phyloP scores from a whole-genome alignment of 1,140 invertebrate species.

The Papilio polytes region DNA sequence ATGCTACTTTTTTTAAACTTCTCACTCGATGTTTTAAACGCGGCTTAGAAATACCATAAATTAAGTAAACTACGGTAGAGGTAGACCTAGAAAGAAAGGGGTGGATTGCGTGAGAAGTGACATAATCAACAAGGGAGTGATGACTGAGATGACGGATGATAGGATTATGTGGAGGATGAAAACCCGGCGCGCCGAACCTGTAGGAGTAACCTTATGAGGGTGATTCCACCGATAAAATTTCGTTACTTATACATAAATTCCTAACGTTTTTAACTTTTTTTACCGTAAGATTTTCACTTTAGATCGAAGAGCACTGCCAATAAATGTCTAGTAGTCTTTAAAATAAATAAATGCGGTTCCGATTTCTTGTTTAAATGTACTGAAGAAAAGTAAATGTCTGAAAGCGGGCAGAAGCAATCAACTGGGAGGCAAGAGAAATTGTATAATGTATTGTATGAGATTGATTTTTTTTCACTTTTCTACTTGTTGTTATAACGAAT shows the following conservation, averaged over 20 bases:
- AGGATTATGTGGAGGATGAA: no score
- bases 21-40: not conserved
- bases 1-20: not conserved
- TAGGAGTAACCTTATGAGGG: no score
- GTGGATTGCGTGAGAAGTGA: no score
- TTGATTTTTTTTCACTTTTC: not conserved
- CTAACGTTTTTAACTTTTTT: not conserved
- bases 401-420: constrained; percentile 32
- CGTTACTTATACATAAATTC: no score
- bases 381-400: constrained; percentile 16
- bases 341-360: constrained; percentile 25
- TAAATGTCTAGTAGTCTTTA: not conserved
- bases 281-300: not conserved
- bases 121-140: no score
- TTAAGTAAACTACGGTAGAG: no score
- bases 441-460: not conserved
- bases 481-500: not conserved
- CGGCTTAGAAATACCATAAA: not conserved
- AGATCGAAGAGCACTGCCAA: not conserved
- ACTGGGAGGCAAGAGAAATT: not conserved
- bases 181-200: no score
- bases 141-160: no score
- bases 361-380: constrained; percentile 26
- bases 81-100: no score
- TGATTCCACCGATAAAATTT: no score